Evolutionary conservation across 2,797 vertebrate genomes (phyloP).

Genomic region (Phoeniculus purpureus): DNA sequence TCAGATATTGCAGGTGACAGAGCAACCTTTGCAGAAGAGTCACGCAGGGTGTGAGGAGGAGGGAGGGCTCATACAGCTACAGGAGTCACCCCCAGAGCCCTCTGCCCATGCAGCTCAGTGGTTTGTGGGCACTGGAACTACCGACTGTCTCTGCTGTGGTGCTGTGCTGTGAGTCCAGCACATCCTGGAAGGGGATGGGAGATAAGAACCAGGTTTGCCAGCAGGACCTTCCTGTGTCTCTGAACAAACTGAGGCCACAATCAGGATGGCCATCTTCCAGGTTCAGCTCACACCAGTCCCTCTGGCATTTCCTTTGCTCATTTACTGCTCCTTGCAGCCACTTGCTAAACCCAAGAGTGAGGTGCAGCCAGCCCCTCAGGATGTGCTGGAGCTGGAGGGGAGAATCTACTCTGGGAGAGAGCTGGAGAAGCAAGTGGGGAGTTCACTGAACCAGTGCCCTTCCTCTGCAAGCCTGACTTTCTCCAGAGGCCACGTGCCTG

Average conservation of each 20-base stretch:
- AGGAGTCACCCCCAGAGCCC: neutral
- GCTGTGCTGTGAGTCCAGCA: neutral
- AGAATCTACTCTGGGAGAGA: neutral
- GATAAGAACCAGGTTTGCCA: neutral
- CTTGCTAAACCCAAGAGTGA: neutral
- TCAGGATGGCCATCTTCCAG: neutral
- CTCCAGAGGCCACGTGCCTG: neutral
- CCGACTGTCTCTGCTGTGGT: fast-evolving
- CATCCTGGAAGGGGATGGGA: neutral
- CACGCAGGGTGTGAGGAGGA: neutral
- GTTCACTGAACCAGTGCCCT: neutral
- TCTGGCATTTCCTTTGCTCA: neutral
- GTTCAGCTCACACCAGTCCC: fast-evolving
- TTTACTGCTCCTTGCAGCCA: neutral
- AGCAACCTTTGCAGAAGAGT: neutral
- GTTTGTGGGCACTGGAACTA: neutral
- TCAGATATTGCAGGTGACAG: neutral
- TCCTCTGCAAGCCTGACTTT: neutral
- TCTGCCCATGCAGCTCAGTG: neutral
- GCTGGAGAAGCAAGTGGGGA: neutral
- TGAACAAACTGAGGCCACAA: fast-evolving
- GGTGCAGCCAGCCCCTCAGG: fast-evolving
- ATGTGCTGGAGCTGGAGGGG: neutral
- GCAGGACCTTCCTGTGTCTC: neutral
- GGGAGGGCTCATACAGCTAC: fast-evolving